Conservation (phyloP, 2,888 invertebrate genomes). For the Steinernema carpocapsae region DNA sequence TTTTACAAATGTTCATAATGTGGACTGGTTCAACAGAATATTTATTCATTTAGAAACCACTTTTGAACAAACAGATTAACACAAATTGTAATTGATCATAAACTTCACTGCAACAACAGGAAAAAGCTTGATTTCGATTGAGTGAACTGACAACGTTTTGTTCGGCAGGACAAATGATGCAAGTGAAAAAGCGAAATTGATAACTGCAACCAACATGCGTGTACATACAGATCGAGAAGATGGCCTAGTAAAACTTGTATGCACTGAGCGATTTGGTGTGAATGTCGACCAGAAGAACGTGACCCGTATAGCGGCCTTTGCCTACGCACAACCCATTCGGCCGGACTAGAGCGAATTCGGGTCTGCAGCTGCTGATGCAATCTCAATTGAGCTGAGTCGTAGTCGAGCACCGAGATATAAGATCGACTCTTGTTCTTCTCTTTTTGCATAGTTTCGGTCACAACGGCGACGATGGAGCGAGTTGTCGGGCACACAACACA, state of each 20-base stretch:
- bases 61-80: too few species aligned
- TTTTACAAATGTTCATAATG: too few species aligned
- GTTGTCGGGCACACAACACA: slow-evolving; percentile 22
- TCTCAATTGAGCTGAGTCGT: background rate
- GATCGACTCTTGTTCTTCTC: slow-evolving; percentile 15
- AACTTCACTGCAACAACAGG: too few species aligned
- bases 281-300: slow-evolving; percentile 11
- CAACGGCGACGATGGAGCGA: slow-evolving; percentile 19
- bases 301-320: slow-evolving; percentile 11
- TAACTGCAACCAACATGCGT: too few species aligned
- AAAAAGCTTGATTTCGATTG: too few species aligned
- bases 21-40: too few species aligned
- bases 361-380: background rate
- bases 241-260: slow-evolving; percentile 8
- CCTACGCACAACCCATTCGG: slow-evolving; percentile 18
- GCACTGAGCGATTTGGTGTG: slow-evolving; percentile 19
- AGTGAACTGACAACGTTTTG: too few species aligned
- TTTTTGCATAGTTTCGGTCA: slow-evolving; percentile 22
- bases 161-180: too few species aligned
- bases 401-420: slow-evolving; percentile 11
- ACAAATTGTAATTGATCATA: too few species aligned
- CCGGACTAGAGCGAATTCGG: slow-evolving; percentile 22
- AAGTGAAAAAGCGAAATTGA: too few species aligned
- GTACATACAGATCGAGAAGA: background rate
- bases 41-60: too few species aligned